A percentile compares a stretch with the other conserved stretches of the same genome.
Evolutionary conservation across 2,888 invertebrate genomes (phyloP).

Genomic region (Patella depressa): DNA sequence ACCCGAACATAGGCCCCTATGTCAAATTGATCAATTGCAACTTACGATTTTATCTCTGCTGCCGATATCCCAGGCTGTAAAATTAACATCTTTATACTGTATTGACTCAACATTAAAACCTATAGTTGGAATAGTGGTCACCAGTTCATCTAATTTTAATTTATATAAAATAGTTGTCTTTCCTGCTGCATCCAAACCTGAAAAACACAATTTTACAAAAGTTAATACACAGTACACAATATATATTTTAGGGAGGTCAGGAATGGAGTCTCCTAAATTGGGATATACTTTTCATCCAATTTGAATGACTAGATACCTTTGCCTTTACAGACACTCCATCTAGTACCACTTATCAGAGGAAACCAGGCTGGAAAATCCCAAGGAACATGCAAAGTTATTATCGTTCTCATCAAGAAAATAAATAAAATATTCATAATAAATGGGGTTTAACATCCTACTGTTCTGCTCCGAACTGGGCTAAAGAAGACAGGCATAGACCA

Average conservation of each 20-base stretch:
- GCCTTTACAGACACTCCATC: too few relatives aligned
- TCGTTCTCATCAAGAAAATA: too few relatives aligned
- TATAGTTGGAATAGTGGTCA: conserved; percentile 58
- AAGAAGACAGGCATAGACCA: too few relatives aligned
- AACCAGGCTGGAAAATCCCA: too few relatives aligned
- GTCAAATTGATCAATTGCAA: not conserved
- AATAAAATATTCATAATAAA: too few relatives aligned
- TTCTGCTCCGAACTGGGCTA: too few relatives aligned
- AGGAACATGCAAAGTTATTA: too few relatives aligned
- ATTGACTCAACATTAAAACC: conserved; percentile 65
- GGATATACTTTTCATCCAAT: too few relatives aligned
- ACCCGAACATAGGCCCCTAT: not conserved
- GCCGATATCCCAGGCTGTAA: conserved; percentile 66
- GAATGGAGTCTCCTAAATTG: too few relatives aligned
- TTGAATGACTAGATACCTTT: too few relatives aligned
- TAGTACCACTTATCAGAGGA: too few relatives aligned
- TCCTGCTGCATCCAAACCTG: conserved; percentile 58
- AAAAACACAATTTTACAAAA: conserved; percentile 21
- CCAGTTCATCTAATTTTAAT: conserved; percentile 55
- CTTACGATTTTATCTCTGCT: conserved; percentile 63
- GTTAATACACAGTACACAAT: not conserved
- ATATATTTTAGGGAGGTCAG: not conserved
- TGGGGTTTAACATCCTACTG: too few relatives aligned
- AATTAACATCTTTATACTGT: conserved; percentile 57
- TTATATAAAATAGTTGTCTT: conserved; percentile 58